Conservation (phyloP, 2,113 vertebrate genomes). For the Dermatemys mawii region DNA sequence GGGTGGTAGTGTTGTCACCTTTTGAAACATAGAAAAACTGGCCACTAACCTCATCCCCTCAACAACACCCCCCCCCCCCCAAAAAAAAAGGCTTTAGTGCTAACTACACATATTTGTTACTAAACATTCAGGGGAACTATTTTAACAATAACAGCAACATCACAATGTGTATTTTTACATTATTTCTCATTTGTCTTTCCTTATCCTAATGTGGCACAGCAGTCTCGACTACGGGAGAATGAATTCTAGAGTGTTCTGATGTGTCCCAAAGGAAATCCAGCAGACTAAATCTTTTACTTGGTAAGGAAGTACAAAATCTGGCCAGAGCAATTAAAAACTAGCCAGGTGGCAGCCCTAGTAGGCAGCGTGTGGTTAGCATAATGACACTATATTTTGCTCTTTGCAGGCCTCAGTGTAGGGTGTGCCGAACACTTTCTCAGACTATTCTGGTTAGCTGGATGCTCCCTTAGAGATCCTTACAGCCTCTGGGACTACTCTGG, state of each 20-base stretch:
- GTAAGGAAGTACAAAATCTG: background rate
- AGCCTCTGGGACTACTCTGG: background rate
- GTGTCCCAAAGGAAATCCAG: background rate
- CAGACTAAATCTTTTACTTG: background rate
- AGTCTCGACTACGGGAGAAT: background rate
- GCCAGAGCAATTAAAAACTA: background rate
- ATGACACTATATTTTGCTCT: background rate
- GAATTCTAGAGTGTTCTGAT: background rate
- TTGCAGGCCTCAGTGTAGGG: background rate
- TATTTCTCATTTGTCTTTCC: background rate
- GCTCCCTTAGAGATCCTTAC: background rate
- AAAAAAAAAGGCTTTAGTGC: background rate
- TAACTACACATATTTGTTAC: background rate
- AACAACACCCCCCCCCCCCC: too few relatives aligned
- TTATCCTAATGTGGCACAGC: background rate
- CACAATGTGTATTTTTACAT: background rate
- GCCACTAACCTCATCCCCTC: background rate
- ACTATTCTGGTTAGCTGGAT: background rate
- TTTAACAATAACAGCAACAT: background rate
- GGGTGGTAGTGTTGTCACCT: background rate
- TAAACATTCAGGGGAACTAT: background rate
- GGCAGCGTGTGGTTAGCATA: background rate
- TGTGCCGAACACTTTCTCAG: background rate
- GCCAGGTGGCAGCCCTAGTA: background rate
- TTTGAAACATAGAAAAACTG: background rate